Evolutionary conservation across 2,888 invertebrate species (phyloP), one percentile per base, ranked within the genome.

Genomic region (Platycheirus rosarum): DNA sequence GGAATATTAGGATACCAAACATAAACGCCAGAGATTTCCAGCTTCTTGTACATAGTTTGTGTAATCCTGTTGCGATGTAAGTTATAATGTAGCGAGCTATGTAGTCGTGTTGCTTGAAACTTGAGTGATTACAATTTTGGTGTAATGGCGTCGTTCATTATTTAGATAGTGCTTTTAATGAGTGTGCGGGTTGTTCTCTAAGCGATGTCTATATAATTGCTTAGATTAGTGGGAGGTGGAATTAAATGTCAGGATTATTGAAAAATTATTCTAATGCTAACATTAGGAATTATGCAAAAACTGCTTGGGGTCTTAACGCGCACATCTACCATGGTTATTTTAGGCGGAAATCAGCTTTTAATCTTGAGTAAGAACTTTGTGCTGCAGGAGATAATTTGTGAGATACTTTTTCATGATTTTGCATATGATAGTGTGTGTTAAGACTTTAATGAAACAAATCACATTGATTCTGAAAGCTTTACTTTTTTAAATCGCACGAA

Each of bases 101-200:
- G n/a, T n/a, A n/a, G n/a, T n/a, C n/a, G n/a, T n/a, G n/a, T n/a
- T n/a, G n/a, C 14, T 49, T 49, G 26, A 14, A 49, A 14, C 49
- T 49, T 49, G 26, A 49, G 26, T 49, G 26, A 49, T 49, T 49
- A 49, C 9, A 14, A 26, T 49, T 14, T 26, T 29, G 26, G 1
- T 29, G 26, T 49, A 49, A 14, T 49, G 49, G 4, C 29, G 26
- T 26, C 29, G 14, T 49, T 49, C 26, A 14, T 49, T 29, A 49
- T 49, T 14, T 14, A 49, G 49, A 49, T 49, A 49, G 49, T 49
- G 26, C 14, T 49, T 49, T 49, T 49, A 49, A 49, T 49, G 8
- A 29, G n/a, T n/a, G 26, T 9, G 8, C 13, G 13, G 48, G 48
- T 23, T 26, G 9, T 49, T 49, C 14, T 49, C 26, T 49, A 26